Conservation (phyloP, 2,113 vertebrate genomes). For the Aphyosemion australe region DNA sequence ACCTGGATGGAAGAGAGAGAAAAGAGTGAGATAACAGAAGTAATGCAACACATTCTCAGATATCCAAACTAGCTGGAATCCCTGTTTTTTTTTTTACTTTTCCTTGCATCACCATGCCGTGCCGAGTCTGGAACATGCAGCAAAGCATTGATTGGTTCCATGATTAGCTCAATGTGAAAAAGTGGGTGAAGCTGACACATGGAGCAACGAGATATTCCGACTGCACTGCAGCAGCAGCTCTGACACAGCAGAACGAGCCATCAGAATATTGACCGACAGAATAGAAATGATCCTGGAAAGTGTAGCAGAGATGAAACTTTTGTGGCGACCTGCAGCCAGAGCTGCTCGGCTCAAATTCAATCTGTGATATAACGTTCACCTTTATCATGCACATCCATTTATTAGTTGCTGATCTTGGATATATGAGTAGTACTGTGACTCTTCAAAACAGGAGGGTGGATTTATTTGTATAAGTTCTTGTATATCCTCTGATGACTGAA, state of each 20-base stretch:
- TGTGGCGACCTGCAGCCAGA: neutral
- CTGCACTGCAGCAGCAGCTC: conserved; percentile 76
- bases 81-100: neutral
- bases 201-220: conserved; percentile 49
- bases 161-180: conserved; percentile 16
- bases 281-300: conserved; percentile 16
- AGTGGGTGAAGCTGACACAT: conserved; percentile 21
- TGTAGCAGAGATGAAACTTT: conserved; percentile 1
- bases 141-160: conserved; percentile 19
- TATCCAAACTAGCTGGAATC: neutral
- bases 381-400: neutral
- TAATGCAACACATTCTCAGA: neutral
- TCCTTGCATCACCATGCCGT: neutral
- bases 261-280: conserved; percentile 20
- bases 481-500: neutral
- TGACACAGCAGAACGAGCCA: conserved; percentile 71
- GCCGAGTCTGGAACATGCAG: neutral
- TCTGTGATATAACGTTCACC: neutral
- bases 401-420: neutral
- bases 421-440: neutral
- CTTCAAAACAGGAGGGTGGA: neutral
- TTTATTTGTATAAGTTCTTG: neutral
- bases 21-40: neutral
- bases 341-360: neutral
- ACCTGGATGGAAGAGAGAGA: conserved; percentile 71